Evolutionary conservation across 2,888 invertebrate genomes (phyloP), one percentile per base, ranked within the genome.

Genomic region (Myathropa florea): DNA sequence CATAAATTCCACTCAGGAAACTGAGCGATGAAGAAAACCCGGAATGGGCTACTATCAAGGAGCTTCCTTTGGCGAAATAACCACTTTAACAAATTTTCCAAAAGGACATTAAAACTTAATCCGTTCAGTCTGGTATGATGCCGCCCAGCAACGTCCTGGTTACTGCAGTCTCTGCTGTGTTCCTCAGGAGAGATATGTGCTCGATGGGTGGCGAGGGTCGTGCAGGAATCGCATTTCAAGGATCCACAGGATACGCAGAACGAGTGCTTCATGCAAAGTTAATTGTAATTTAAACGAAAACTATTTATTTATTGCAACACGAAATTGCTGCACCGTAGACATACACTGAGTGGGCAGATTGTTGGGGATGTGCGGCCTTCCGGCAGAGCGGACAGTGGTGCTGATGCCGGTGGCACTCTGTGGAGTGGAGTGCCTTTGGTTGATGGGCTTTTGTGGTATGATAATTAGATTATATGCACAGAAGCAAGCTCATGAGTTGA

Each of bases 31-130:
- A 21, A 60, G 36, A 65, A 61, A 24, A 65, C 4, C 30, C 21
- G 9, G 59, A n/a, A 55, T 21, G 10, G 30, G 14, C 23, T 18
- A 36, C 53, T 67, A 28, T 59, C n/a, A 28, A 65, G 71, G 55
- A 71, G 67, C 28, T 78, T 36, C 78, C 28, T 70, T 72, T 68
- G 64, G 77, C 85, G 36, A 68, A 77, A 77, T 77, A 73, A 59
- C 81, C 85, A 81, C 85, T 85, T 86, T 70, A 82, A 70, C 65
- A 70, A 78, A 46, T 46, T 86, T 78, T 82, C 70, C 85, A 73
- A 75, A 82, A 82, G 78, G 77, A 73, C 82, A 86, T 86, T 78
- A 78, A 86, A 86, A 82, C 85, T 86, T 86, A 82, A 86, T 86
- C 85, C 78, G 73, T 82, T 78, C 70, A 73, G 73, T 75, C 70